Conservation (phyloP, 1,140 invertebrate species). For the Macrotrachela quadricornifera region DNA sequence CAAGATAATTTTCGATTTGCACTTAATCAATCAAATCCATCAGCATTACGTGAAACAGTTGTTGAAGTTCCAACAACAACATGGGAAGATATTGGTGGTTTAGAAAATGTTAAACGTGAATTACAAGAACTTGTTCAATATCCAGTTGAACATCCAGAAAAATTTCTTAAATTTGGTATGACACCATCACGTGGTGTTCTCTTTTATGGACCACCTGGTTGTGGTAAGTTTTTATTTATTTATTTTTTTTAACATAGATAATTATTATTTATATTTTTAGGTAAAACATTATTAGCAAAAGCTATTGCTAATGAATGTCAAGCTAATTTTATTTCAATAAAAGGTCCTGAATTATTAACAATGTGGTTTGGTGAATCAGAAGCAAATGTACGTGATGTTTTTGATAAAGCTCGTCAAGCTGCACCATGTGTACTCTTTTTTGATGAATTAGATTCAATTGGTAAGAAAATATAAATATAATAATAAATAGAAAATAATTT, state of each 20-base stretch:
- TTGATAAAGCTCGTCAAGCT: conserved; percentile 97
- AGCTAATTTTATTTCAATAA: conserved; percentile 98
- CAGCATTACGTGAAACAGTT: conserved; percentile 84
- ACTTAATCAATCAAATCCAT: conserved; percentile 89
- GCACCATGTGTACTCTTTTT: conserved; percentile 98
- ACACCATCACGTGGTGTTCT: conserved; percentile 91
- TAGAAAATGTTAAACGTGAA: conserved; percentile 87
- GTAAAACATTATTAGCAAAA: conserved; percentile 89
- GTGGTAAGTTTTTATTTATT: conserved; percentile 21
- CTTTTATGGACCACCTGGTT: conserved; percentile 87
- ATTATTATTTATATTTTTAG: no score
- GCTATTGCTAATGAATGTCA: conserved; percentile 99
- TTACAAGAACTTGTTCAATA: conserved; percentile 91
- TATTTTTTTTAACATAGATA: no score
- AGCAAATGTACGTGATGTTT: conserved; percentile 95
- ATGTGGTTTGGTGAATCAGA: conserved; percentile 99
- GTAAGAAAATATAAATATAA: conserved; percentile 42
- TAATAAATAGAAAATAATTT: neutral
- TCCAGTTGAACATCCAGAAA: conserved; percentile 97
- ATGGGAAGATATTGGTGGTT: conserved; percentile 90
- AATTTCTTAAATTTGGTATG: conserved; percentile 99
- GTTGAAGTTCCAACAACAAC: conserved; percentile 92
- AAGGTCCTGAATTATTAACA: conserved; percentile 90
- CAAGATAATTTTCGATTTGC: conserved; percentile 91
- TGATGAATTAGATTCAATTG: conserved; percentile 97